phyloP scores from a whole-genome alignment of 1,140 invertebrate species.

The Brachionus plicatilis region DNA sequence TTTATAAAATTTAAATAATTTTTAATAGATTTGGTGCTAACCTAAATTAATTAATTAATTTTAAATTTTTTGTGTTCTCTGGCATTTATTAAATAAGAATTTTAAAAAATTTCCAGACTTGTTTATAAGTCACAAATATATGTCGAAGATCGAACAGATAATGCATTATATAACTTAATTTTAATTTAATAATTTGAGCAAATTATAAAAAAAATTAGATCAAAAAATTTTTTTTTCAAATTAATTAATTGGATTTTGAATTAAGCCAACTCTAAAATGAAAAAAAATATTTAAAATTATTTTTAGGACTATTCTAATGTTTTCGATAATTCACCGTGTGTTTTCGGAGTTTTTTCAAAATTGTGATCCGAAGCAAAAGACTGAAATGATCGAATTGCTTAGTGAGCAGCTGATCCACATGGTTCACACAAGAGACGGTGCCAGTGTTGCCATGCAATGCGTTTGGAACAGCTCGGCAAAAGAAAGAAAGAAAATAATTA shows the following conservation, averaged over 20 bases:
- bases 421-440: conserved; percentile 74
- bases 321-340: conserved; percentile 67
- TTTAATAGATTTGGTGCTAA: neutral
- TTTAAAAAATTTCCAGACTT: neutral
- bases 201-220: no score
- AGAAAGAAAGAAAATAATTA: conserved; percentile 66
- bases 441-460: conserved; percentile 70
- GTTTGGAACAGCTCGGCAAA: conserved; percentile 81
- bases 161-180: no score
- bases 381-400: conserved; percentile 68
- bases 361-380: conserved; percentile 61
- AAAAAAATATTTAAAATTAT: conserved; percentile 11
- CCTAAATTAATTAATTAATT: neutral
- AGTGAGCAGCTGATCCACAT: conserved; percentile 69
- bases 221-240: no score
- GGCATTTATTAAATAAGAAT: no score
- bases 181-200: no score
- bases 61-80: no score
- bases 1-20: conserved; percentile 35
- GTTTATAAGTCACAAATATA: no score
- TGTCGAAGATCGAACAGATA: no score
- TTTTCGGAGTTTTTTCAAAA: conserved; percentile 72
- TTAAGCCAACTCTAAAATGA: no score
- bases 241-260: no score
- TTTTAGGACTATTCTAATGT: conserved; percentile 55